Base-by-base conservation (phyloP, 2,888 invertebrate species). In the Polyploca ridens region DNA sequence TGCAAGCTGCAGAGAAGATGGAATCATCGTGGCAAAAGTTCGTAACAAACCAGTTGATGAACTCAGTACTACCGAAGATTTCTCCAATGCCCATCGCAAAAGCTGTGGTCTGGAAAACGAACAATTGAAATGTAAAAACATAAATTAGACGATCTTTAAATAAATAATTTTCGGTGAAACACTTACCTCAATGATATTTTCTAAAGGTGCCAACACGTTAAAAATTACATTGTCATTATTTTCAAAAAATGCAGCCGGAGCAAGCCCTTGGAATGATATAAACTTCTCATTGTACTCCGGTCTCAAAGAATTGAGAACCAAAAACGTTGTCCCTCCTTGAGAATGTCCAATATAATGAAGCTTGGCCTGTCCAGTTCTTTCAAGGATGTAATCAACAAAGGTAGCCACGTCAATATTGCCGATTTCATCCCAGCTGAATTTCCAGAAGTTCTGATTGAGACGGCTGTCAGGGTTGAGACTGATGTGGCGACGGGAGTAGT, bases 401-500 rank as follows among this genome's bases (percentile, higher is more conserved):
- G 88, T 85, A 0, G 89, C 81, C 0, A 90, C 67, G 64, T 90
- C 90, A 35, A 69, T 63, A 72, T 85, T 76, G 62, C 90, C 90
- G 3, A 90, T 89, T 64, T 90, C 85, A 19, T 90, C 90, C 86
- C 89, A 90, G 66, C 84, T 85, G 81, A 90, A 90, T 16, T 65
- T 74, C 90, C 90, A 90, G 77, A 87, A 90, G 67, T 74, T 74
- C n/a, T 76, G 77, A 70, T 71, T 78, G 0, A 68, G 1, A 3
- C 11, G n/a, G 46, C 67, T 69, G 66, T 88, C 77, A 14, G 89
- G 89, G 67, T 84, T 72, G 0, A 85, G 65, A 0, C 62, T 64
- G 2, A 10, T 41, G 70, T 90, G 87, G 0, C 69, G 71, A 11
- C 94, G 89, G 6, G 95, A 95, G 82, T 96, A 96, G 59, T 87